Conservation (phyloP, 2,888 invertebrate genomes). For the Volucella inanis region DNA sequence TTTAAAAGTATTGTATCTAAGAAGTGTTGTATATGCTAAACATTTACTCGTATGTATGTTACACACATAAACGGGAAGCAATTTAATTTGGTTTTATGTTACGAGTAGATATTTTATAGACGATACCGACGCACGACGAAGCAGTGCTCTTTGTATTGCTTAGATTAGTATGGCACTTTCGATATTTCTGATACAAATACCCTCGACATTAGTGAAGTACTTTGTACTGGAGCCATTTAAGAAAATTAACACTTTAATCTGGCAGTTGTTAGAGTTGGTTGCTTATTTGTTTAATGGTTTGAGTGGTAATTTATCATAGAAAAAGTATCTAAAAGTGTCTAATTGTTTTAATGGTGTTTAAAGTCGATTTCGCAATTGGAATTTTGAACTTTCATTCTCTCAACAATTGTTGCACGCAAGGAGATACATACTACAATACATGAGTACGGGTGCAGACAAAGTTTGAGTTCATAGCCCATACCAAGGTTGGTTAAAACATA, state of each 20-base stretch:
- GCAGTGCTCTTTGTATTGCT: background rate
- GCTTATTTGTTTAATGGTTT: constrained; percentile 46
- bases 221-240: constrained; percentile 3
- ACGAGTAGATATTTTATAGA: background rate
- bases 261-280: constrained; percentile 31
- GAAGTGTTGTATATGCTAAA: constrained; percentile 18
- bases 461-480: constrained; percentile 16
- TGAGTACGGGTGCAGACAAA: background rate
- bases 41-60: constrained; percentile 18
- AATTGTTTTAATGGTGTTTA: background rate
- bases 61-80: constrained; percentile 72
- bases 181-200: background rate
- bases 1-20: constrained; percentile 56
- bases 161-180: constrained; percentile 6
- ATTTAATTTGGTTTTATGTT: constrained; percentile 67
- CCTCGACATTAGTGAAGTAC: background rate
- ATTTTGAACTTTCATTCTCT: constrained; percentile 32
- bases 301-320: constrained; percentile 40
- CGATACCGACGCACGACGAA: constrained; percentile 24
- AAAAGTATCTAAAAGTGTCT: constrained; percentile 8
- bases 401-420: constrained; percentile 4
- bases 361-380: constrained; percentile 3
- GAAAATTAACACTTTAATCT: constrained; percentile 58
- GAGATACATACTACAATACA: background rate
- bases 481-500: constrained; percentile 37